Percentiles rank a stretch among this genome's conserved stretches.
These are phyloP conservation scores for Neuroscelio doddi DNA, from an alignment of 2,888 invertebrate species.

Conservation along the genomic window DNA sequence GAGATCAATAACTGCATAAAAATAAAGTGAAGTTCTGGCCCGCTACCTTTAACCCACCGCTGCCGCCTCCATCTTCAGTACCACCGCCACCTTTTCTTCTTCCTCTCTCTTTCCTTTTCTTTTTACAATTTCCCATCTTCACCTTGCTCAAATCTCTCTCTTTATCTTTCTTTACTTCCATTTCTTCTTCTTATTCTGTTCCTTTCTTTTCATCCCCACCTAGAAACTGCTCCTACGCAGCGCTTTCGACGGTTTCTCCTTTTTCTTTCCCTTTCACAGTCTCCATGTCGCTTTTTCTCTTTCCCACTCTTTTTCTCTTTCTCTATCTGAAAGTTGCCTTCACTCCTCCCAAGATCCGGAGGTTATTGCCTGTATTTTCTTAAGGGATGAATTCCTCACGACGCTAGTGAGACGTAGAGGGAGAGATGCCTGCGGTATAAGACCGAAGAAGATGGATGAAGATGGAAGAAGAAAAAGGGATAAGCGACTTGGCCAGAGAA, in stretches of 20 bases:
- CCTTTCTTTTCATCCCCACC: slow-evolving; percentile 5
- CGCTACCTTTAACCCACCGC: slow-evolving; percentile 70
- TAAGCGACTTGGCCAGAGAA: slow-evolving; percentile 14
- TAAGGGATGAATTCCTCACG: slow-evolving; percentile 58
- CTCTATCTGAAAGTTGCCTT: slow-evolving; percentile 26
- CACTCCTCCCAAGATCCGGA: slow-evolving; percentile 57
- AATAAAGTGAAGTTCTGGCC: slow-evolving; percentile 72
- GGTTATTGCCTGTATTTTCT: slow-evolving; percentile 70
- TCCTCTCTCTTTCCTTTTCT: slow-evolving; percentile 26
- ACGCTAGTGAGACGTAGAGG: slow-evolving; percentile 37
- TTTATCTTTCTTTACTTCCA: slow-evolving; percentile 34
- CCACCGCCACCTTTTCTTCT: slow-evolving; percentile 39
- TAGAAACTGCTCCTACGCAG: slow-evolving; percentile 39
- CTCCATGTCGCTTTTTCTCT: slow-evolving; percentile 41
- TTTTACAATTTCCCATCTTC: slow-evolving; percentile 28
- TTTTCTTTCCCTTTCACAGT: slow-evolving; percentile 9
- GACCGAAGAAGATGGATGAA: slow-evolving; percentile 24
- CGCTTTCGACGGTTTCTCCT: slow-evolving; percentile 24
- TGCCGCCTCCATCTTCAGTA: slow-evolving; percentile 33
- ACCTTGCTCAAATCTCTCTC: slow-evolving; percentile 26
- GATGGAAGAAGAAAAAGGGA: slow-evolving; percentile 5
- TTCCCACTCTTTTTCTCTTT: slow-evolving; percentile 40
- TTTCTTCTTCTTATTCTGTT: slow-evolving; percentile 19
- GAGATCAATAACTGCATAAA: slow-evolving; percentile 73
- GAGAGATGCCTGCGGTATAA: slow-evolving; percentile 6